phyloP scores from a whole-genome alignment of 23 tunicate species.

The Trididemnum clinides region DNA sequence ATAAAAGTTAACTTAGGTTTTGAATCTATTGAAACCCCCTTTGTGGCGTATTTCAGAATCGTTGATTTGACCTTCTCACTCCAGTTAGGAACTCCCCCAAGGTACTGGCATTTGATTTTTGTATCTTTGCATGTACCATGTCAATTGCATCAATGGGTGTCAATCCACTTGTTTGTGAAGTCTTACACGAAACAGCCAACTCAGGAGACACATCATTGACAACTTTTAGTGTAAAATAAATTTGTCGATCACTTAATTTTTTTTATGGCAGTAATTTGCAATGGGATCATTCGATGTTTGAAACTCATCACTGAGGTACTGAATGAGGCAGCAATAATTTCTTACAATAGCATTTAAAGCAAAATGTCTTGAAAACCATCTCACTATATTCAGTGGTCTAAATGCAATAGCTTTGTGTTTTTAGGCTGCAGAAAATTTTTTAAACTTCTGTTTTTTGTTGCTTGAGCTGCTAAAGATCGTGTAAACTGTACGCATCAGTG shows the following conservation, averaged over 20 bases:
- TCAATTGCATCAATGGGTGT: background rate
- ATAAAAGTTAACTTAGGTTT: background rate
- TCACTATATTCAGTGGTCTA: too few relatives aligned
- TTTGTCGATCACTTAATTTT: background rate
- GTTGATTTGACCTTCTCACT: background rate
- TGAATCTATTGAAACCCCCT: background rate
- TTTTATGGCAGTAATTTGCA: too few relatives aligned
- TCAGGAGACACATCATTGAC: too few relatives aligned
- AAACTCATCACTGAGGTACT: background rate
- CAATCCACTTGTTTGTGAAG: background rate
- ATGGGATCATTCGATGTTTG: too few relatives aligned
- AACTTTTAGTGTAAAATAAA: background rate
- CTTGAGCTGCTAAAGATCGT: background rate
- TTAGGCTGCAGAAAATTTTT: background rate
- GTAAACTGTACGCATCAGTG: too few relatives aligned
- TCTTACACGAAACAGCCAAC: background rate
- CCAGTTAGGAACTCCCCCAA: too few relatives aligned
- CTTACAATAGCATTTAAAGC: background rate
- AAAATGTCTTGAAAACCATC: too few relatives aligned
- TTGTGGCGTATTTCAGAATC: background rate
- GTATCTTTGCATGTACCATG: background rate
- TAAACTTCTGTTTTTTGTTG: background rate
- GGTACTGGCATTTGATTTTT: background rate
- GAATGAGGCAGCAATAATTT: background rate
- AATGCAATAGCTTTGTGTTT: too few relatives aligned